Evolutionary conservation across 2,113 vertebrate species (phyloP).

Genomic region (Phrynocephalus versicolor): DNA sequence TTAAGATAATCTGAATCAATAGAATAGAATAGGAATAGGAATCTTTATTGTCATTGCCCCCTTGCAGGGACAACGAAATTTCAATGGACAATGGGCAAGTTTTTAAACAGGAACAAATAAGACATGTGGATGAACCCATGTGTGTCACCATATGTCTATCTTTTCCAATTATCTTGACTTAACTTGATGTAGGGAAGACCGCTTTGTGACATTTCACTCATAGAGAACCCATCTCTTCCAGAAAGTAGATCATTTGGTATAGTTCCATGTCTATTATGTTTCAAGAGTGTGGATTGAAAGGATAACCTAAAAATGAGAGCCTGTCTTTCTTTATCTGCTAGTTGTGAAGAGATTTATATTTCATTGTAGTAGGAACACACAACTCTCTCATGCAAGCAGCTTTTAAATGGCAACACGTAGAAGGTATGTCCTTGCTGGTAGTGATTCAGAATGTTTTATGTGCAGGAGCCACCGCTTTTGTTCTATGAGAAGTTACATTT

Average conservation of each 20-base stretch:
- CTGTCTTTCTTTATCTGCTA: not conserved
- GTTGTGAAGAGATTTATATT: not conserved
- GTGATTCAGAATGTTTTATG: not conserved
- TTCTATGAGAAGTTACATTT: not conserved
- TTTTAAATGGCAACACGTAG: not conserved
- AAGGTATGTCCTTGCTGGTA: not conserved
- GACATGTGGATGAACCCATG: too few relatives aligned
- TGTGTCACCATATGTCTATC: not conserved
- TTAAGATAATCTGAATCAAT: too few relatives aligned
- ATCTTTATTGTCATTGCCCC: too few relatives aligned
- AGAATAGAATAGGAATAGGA: too few relatives aligned
- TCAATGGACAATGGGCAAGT: too few relatives aligned
- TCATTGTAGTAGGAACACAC: not conserved
- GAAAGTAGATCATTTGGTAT: not conserved
- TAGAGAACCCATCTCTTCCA: not conserved
- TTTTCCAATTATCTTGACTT: not conserved
- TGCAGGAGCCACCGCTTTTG: not conserved
- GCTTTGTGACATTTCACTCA: not conserved
- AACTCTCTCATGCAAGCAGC: not conserved
- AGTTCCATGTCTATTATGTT: not conserved
- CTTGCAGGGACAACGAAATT: too few relatives aligned
- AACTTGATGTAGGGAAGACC: not conserved
- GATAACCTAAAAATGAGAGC: not conserved
- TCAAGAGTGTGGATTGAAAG: not conserved
- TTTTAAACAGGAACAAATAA: too few relatives aligned